Conservation (phyloP, 1,140 invertebrate species). For the Camponotus pennsylvanicus region DNA sequence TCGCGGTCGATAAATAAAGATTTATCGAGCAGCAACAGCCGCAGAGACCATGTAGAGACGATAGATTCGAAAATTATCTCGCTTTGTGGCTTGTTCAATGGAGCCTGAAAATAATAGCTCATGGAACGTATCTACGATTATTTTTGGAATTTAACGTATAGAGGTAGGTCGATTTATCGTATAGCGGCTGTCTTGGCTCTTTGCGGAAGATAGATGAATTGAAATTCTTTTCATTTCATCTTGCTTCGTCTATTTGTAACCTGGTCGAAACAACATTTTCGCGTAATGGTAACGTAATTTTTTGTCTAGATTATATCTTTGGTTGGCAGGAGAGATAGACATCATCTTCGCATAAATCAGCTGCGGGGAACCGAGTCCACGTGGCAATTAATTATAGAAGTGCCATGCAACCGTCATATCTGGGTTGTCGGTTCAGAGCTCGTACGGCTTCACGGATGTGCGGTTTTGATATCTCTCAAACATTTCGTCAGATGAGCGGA, state of each 20-base stretch:
- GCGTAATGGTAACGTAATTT: slow-evolving; percentile 12
- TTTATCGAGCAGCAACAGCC: slow-evolving; percentile 35
- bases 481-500: slow-evolving; percentile 37
- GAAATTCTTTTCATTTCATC: slow-evolving; percentile 12
- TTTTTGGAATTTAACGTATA: slow-evolving; percentile 20
- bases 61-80: slow-evolving; percentile 50
- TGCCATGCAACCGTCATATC: slow-evolving; percentile 59
- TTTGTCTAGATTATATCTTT: slow-evolving; percentile 33
- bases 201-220: slow-evolving; percentile 3
- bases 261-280: background rate
- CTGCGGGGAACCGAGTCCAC: slow-evolving; percentile 24
- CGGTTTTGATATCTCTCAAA: slow-evolving; percentile 62
- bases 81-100: slow-evolving; percentile 24
- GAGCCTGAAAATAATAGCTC: slow-evolving; percentile 34
- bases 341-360: slow-evolving; percentile 50
- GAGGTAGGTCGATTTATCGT: background rate
- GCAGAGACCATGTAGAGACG: slow-evolving; percentile 23
- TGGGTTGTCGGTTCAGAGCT: slow-evolving; percentile 49
- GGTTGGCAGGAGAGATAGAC: background rate
- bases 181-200: background rate
- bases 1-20: slow-evolving; percentile 53
- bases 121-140: slow-evolving; percentile 7
- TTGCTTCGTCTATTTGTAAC: background rate
- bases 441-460: slow-evolving; percentile 25
- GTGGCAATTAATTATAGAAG: slow-evolving; percentile 57